Evolutionary conservation across 2,113 vertebrate species (phyloP), one percentile per base, ranked within the genome.

Genomic region (Melanotaenia duboulayi): DNA sequence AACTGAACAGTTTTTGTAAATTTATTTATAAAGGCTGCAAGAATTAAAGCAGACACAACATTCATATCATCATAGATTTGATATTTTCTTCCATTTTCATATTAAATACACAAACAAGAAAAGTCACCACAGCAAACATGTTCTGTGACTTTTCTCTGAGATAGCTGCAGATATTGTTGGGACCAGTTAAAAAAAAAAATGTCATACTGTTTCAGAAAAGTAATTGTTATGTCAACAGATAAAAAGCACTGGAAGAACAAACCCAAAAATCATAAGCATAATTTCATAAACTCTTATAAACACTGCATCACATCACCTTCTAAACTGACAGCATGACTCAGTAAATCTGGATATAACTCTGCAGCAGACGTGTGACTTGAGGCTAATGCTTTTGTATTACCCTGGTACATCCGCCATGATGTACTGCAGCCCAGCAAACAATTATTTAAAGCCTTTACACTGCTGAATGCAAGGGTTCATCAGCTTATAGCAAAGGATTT

Each of bases 401-500:
- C 8, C 20, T 5, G 14, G 58, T 23, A 44, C 22, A 65, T 71
- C 62, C 80, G 65, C 0, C 13, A 23, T 82, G 59, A 80, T 58
- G 52, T 51, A 74, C 69, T 73, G 56, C 14, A 73, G 60, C 72
- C 20, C 50, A 54, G 65, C 23, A 67, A 78, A 87, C 78, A 89
- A 89, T 88, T 89, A 88, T 70, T 87, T 88, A 89, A 91, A 89
- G 62, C 66, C 54, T 1, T 65, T 1, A 70, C 66, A 62, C 67
- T 71, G 65, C 82, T 85, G 79, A 87, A 74, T 65, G 74, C 10
- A 4, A 75, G 48, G 61, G 72, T 60, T 88, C 82, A 85, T 58
- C 86, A 82, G 87, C 76, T 91, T 88, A 91, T 63, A 52, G 52
- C 11, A 2, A 62, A 3, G 76, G 87, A 88, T 91, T 91, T 88